Base-by-base conservation (phyloP, 2,888 invertebrate genomes). In the Scelioninae gen. 2 region DNA sequence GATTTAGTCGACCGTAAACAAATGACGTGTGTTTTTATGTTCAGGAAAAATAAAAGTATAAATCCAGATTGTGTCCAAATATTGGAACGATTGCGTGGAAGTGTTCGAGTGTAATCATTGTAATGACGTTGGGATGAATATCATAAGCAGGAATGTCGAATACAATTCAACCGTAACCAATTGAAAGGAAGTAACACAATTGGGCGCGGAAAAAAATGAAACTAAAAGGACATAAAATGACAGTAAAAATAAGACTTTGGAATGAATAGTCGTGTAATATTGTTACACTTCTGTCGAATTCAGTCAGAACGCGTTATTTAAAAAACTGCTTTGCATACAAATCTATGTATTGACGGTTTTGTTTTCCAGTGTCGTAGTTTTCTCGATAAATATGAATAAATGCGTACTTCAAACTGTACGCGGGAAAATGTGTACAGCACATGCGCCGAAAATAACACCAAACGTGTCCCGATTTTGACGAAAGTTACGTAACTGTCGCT, bases 1-100 rank as follows among this genome's bases (percentile, higher is more conserved):
- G 43, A 10, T 53, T 37, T 13, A 22, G 10, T 50, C 9, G n/a
- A 53, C 10, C 2, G 10, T 28, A 48, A 60, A 35, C 16, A 37
- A 31, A 31, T 41, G 50, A 11, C 19, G 6, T 31, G 18, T 61
- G 48, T 39, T 61, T 25, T 45, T 46, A 25, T 61, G 41, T 50
- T 37, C 41, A 28, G 15, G 18, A 16, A 41, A 13, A 39, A 19
- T 41, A 19, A 39, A 28, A 28, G 28, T 19, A 41, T 61, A 61
- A 61, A 61, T 61, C 61, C 19, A 60, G 9, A 6, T 1, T 10
- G 41, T 31, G 61, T 61, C 61, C 25, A 61, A 61, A 61, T 61
- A 50, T 50, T 61, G 11, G 39, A 50, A 19, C 13, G 19, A 50
- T 41, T 3, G 15, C 6, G 13, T 28, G 19, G 2, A 50, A 50